Percentiles rank a stretch among this genome's conserved stretches.
Evolutionary conservation across 1,140 invertebrate species (phyloP).

Genomic region (Brevipalpus yothersi): DNA sequence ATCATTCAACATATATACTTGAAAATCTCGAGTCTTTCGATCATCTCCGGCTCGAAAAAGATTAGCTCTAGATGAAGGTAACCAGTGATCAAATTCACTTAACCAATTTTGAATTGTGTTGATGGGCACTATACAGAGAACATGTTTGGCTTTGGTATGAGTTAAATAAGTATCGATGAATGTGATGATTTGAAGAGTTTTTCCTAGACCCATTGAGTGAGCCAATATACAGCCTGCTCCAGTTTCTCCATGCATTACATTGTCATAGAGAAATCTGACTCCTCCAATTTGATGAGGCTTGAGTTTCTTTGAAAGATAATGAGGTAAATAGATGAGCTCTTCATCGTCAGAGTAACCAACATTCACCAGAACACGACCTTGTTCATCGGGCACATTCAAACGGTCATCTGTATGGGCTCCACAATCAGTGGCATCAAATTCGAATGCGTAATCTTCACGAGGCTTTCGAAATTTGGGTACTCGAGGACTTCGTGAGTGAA

Average conservation of each 20-base stretch:
- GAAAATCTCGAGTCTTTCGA: constrained; percentile 46
- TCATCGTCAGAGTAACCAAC: constrained; percentile 81
- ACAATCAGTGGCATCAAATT: constrained; percentile 29
- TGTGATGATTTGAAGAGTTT: constrained; percentile 39
- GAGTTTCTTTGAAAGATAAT: constrained; percentile 60
- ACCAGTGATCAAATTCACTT: constrained; percentile 90
- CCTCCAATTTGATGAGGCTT: constrained; percentile 52
- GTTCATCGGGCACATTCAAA: constrained; percentile 72
- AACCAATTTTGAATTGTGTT: constrained; percentile 98
- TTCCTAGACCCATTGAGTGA: constrained; percentile 50
- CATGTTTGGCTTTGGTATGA: constrained; percentile 59
- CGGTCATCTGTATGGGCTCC: constrained; percentile 26
- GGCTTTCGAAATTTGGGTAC: constrained; percentile 25
- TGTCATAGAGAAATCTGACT: constrained; percentile 83
- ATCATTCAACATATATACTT: constrained; percentile 73
- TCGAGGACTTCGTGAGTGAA: constrained; percentile 28
- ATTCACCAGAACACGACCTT: constrained; percentile 78
- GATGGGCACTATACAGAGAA: constrained; percentile 91
- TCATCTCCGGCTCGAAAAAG: constrained; percentile 4
- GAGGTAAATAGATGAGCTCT: constrained; percentile 72
- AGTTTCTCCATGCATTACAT: constrained; percentile 70
- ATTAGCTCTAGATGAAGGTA: constrained; percentile 28
- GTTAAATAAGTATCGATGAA: constrained; percentile 88
- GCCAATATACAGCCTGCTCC: constrained; percentile 90
- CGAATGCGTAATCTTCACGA: constrained; percentile 25